phyloP scores from a whole-genome alignment of 1,140 invertebrate genomes.

The Musca domestica region DNA sequence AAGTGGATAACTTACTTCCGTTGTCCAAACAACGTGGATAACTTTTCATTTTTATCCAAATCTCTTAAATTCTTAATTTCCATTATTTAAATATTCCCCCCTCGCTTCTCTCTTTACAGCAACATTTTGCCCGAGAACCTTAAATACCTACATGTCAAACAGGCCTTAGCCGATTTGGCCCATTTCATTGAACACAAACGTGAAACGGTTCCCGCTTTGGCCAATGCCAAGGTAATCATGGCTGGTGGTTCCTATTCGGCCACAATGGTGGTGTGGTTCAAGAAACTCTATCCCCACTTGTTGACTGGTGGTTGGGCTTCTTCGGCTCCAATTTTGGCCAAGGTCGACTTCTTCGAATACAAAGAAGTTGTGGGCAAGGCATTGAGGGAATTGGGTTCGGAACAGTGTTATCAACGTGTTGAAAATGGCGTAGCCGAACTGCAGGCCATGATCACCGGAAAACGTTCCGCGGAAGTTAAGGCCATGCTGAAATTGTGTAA shows the following conservation, averaged over 20 bases:
- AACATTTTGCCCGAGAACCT: constrained; percentile 62
- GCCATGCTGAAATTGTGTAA: constrained; percentile 51
- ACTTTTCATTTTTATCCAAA: background rate
- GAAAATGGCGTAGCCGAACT: constrained; percentile 58
- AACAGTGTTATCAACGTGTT: constrained; percentile 55
- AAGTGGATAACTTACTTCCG: too few relatives aligned
- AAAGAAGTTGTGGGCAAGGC: constrained; percentile 41
- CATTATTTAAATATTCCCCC: too few relatives aligned
- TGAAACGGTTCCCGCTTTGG: constrained; percentile 46
- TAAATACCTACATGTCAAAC: constrained; percentile 68
- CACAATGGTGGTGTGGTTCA: constrained; percentile 72
- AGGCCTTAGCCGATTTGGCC: constrained; percentile 74
- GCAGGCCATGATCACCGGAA: constrained; percentile 48
- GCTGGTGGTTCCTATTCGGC: constrained; percentile 83
- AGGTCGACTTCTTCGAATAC: constrained; percentile 64
- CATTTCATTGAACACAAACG: constrained; percentile 66
- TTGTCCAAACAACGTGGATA: background rate
- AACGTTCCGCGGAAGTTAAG: constrained; percentile 39
- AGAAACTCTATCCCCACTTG: constrained; percentile 75
- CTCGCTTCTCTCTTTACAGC: constrained; percentile 25
- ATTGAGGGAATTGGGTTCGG: constrained; percentile 45
- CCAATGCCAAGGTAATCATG: constrained; percentile 55
- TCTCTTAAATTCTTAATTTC: too few relatives aligned
- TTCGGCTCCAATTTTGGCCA: constrained; percentile 69
- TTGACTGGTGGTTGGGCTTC: constrained; percentile 66